These are phyloP conservation scores for Miichthys miiuy DNA, from an alignment of 2,797 vertebrate genomes.

Conservation along the genomic window DNA sequence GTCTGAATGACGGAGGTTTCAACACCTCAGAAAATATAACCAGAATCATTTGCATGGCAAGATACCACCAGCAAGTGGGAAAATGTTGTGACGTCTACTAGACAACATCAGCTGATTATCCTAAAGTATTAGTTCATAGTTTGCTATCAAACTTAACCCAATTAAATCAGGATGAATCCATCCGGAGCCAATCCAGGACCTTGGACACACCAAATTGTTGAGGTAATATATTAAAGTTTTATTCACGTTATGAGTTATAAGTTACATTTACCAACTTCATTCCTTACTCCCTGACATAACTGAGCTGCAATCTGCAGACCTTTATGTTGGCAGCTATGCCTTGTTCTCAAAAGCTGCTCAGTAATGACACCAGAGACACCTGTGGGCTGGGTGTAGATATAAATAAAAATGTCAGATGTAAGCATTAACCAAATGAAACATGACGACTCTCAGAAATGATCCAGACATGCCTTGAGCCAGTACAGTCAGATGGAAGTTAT, in stretches of 20 bases:
- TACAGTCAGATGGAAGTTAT: conserved; percentile 9
- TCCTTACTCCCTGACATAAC: too few relatives aligned
- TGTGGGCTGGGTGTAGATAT: conserved; percentile 21
- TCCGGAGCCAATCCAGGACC: background rate
- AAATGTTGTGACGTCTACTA: background rate
- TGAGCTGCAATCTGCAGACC: conserved; percentile 2
- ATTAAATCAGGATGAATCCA: too few relatives aligned
- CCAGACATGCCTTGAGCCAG: background rate
- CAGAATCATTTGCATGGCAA: background rate
- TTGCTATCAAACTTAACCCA: too few relatives aligned
- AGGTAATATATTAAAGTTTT: too few relatives aligned
- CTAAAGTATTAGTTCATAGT: too few relatives aligned
- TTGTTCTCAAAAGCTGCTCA: conserved; percentile 23
- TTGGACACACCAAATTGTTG: too few relatives aligned
- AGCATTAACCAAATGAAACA: conserved; percentile 37
- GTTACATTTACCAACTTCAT: too few relatives aligned
- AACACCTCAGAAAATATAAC: conserved; percentile 8
- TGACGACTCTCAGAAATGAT: conserved; percentile 1
- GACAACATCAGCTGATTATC: background rate
- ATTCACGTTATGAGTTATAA: too few relatives aligned
- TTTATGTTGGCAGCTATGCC: conserved; percentile 19
- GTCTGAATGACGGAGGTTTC: background rate
- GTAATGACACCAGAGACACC: conserved; percentile 1
- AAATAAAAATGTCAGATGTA: conserved; percentile 39
- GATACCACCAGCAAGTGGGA: background rate